A percentile compares a stretch with the other conserved stretches of the same genome.
Conservation (phyloP, 2,888 invertebrate genomes). For the Alcis repandata region DNA sequence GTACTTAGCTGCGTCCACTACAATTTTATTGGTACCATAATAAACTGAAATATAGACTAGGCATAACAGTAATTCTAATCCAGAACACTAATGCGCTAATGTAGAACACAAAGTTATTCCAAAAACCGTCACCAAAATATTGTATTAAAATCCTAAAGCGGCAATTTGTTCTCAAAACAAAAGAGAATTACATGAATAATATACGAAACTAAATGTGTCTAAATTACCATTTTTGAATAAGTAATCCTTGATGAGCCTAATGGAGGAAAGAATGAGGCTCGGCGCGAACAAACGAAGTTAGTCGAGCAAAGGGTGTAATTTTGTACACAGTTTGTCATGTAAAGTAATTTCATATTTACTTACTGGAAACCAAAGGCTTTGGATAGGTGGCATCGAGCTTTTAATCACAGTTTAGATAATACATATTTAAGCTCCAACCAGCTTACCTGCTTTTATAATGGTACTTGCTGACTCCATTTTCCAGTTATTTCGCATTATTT, state of each 20-base stretch:
- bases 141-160: conserved; percentile 42
- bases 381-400: no score
- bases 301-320: conserved; percentile 24
- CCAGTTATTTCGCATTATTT: no score
- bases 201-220: conserved; percentile 52
- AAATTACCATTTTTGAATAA: conserved; percentile 53
- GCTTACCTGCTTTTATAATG: no score
- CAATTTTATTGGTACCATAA: no score
- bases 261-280: conserved; percentile 42
- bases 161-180: conserved; percentile 50
- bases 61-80: not conserved
- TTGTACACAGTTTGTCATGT: conserved; percentile 14
- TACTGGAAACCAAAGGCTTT: not conserved
- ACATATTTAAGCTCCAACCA: no score
- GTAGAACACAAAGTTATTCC: conserved; percentile 18
- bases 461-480: no score
- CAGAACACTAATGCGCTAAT: conserved; percentile 1
- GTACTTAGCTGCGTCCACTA: no score
- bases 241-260: conserved; percentile 38
- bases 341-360: not conserved
- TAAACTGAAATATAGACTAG: no score
- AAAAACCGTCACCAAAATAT: conserved; percentile 26
- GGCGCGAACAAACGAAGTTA: conserved; percentile 25
- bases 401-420: no score
- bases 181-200: conserved; percentile 55